Evolutionary conservation across 2,113 vertebrate species (phyloP).

Genomic region (Ornithorhynchus anatinus): DNA sequence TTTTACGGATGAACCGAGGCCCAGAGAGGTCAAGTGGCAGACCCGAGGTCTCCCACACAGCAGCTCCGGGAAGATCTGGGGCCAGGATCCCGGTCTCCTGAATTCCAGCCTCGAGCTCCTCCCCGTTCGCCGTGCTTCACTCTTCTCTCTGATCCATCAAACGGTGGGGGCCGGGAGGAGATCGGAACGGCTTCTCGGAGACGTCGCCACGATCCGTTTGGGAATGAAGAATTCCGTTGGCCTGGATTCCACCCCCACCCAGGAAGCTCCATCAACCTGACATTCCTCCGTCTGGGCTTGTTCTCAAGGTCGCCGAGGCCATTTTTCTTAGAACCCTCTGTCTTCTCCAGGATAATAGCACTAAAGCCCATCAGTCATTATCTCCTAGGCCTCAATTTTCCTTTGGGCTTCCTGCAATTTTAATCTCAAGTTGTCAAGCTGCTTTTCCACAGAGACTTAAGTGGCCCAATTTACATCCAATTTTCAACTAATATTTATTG

Average conservation of each 20-base stretch:
- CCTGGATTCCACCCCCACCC: not conserved
- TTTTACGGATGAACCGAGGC: too few species aligned
- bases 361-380: constrained; percentile 46
- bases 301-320: constrained; percentile 56
- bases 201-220: constrained; percentile 13
- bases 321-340: constrained; percentile 32
- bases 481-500: constrained; percentile 61
- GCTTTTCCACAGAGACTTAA: constrained; percentile 37
- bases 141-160: too few species aligned
- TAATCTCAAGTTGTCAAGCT: constrained; percentile 24
- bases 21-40: too few species aligned
- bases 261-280: constrained; percentile 18
- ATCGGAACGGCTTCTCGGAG: constrained; percentile 25
- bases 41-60: too few species aligned
- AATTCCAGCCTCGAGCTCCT: not conserved
- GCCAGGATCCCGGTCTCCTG: not conserved
- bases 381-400: constrained; percentile 65
- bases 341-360: constrained; percentile 54
- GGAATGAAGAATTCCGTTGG: constrained; percentile 10
- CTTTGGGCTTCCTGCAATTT: constrained; percentile 68
- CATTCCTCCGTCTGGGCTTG: constrained; percentile 3
- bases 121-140: too few species aligned
- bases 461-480: constrained; percentile 57
- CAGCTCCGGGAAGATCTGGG: not conserved
- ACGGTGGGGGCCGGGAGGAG: not conserved